These are phyloP conservation scores for Rhyacichthys aspro DNA, from an alignment of 2,797 vertebrate species.

Conservation along the genomic window DNA sequence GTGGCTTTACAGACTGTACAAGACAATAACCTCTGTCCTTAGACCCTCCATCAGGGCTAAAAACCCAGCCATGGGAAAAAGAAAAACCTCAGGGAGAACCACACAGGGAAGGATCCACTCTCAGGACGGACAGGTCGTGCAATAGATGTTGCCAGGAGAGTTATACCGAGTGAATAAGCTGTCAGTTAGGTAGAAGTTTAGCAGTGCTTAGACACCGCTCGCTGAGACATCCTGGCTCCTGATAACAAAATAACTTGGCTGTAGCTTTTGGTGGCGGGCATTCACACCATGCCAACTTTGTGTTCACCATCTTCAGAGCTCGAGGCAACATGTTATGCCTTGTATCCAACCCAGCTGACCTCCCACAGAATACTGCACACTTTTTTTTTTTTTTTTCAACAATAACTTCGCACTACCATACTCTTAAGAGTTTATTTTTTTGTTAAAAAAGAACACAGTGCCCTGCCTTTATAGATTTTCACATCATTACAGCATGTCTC, in stretches of 20 bases:
- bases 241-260: constrained; percentile 49
- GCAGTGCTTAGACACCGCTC: constrained; percentile 20
- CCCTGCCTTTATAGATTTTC: constrained; percentile 9
- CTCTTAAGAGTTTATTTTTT: constrained; percentile 5
- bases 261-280: constrained; percentile 49
- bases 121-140: no score
- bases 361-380: constrained; percentile 33
- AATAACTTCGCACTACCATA: constrained; percentile 24
- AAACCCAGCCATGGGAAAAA: no score
- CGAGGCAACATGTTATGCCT: constrained; percentile 38
- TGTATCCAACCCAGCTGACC: constrained; percentile 45
- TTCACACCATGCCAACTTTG: constrained; percentile 37
- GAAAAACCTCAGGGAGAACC: no score
- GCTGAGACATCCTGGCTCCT: constrained; percentile 45
- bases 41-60: no score
- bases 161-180: not conserved
- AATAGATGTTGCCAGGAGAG: no score
- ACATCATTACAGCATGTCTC: not conserved
- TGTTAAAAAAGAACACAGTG: not conserved
- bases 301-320: constrained; percentile 45
- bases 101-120: no score
- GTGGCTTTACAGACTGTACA: no score
- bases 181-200: constrained; percentile 23
- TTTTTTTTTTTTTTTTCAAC: constrained; percentile 20
- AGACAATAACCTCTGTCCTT: no score